Base-by-base conservation (phyloP, 2,113 vertebrate species). In the Neotoma lepida region DNA sequence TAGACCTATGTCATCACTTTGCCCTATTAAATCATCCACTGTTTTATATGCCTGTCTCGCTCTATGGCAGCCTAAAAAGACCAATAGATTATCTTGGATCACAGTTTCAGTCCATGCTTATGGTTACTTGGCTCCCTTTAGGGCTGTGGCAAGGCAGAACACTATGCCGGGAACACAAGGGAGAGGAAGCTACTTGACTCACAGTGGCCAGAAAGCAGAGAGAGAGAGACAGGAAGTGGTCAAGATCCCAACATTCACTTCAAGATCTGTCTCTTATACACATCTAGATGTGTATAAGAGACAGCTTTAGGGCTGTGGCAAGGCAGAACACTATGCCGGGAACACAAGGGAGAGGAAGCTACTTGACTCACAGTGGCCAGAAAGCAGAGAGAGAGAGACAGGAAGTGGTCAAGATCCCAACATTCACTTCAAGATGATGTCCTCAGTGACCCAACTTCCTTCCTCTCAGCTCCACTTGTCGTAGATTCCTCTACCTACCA, bases 1-100 rank as follows among this genome's bases (percentile, higher is more conserved):
- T 24, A 49, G 61, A 35, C 41, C 20, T 22, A 9, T 51, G 24
- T 88, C 94, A 77, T 95, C 39, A 74, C 12, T 93, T 94, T 85
- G 66, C 92, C 64, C 91, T 92, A 39, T 58, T 90, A 80, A 96
- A 35, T 56, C 91, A 94, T 92, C 35, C 35, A 13, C 92, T 91
- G 89, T 39, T 94, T 86, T 92, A 56, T 86, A 74, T 73, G 93
- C 58, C 49, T 51, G 3, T 94, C 95, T 94, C 58, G 41, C 3
- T 26, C n/a, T 93, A 14, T 64, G 24, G 22, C 30, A 89, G 4
- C 20, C 24, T 46, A 28, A 64, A 76, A 76, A 63, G 51, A 58
- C 18, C 17, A 54, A 64, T 33, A 4, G 14, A 74, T 41, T 35
- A 30, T 63, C 33, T 49, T 28, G 76, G 51, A n/a, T 54, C 64